Base-by-base conservation (phyloP, 2,888 invertebrate species). In the Agriopis aurantiaria region DNA sequence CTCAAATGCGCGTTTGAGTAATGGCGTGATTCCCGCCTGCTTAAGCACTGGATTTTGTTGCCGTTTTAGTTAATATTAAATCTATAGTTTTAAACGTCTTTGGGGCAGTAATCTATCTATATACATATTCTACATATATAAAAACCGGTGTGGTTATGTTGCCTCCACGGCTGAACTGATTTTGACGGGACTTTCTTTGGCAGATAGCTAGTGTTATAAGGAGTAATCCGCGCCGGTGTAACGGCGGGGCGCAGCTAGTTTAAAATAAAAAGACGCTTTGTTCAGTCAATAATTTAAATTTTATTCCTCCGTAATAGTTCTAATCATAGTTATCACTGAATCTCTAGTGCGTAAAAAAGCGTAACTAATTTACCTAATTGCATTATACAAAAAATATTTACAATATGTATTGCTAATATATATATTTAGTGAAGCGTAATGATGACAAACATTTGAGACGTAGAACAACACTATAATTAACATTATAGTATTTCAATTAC, bases 221-320 rank as follows among this genome's bases (percentile, higher is more conserved):
- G 17, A 23, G 17, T 23, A 23, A 23, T 23, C 17, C 17, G 17
- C 17, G 17, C 17, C 1, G 17, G 17, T 23, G 17, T 1, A 23
- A 23, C 17, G 0, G 17, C 17, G 17, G 17, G 17, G 17, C 17
- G 0, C 17, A 23, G 17, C 17, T 23, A 4, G 4, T 52, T 63
- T 23, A 10, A 66, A 63, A 69, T 73, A 79, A 77, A 76, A 81
- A 81, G 80, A 77, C 70, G 60, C 53, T 69, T 59, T 75, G 81
- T 80, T 88, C 88, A 85, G 87, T 90, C 90, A 91, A 91, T 91
- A 92, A 91, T 90, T 91, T 91, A 90, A 86, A 81, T 87, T 87
- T 86, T 85, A 88, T 84, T 84, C 77, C 74, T 86, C 76, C 82
- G 81, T 84, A 84, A 82, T 83, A 82, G 77, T 77, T 85, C 84